phyloP scores from a whole-genome alignment of 2,888 invertebrate genomes.

The Dexiosoma caninum region DNA sequence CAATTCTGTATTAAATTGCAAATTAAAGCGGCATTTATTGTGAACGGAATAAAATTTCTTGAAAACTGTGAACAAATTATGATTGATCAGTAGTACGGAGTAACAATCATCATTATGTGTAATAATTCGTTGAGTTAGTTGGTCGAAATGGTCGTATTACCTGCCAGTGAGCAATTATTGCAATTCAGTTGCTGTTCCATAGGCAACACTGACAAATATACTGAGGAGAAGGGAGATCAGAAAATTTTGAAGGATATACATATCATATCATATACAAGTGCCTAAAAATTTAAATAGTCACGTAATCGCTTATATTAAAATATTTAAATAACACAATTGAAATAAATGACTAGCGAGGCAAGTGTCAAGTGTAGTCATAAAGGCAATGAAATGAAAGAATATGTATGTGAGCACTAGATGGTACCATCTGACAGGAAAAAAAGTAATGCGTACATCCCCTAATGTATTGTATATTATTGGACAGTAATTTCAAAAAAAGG shows the following conservation, averaged over 20 bases:
- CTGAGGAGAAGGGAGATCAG: not conserved
- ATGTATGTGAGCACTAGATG: no score
- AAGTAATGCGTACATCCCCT: no score
- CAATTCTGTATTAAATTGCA: conserved; percentile 46
- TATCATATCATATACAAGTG: no score
- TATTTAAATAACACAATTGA: not conserved
- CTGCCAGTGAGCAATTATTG: conserved; percentile 9
- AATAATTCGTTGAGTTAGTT: conserved; percentile 3
- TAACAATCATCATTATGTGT: conserved; percentile 31
- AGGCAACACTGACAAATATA: not conserved
- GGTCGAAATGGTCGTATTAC: not conserved
- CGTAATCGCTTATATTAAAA: not conserved
- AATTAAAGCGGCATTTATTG: conserved; percentile 44
- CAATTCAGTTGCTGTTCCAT: not conserved
- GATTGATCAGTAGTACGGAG: conserved; percentile 31
- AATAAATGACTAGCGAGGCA: not conserved
- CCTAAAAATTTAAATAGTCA: no score
- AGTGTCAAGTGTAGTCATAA: no score
- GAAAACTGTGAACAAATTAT: conserved; percentile 58
- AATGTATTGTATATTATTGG: no score
- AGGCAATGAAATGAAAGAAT: no score
- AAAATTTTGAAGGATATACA: no score
- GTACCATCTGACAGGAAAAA: no score
- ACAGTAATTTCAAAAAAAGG: no score
- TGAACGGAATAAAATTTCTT: conserved; percentile 36